Conservation (phyloP, 1,140 invertebrate species). For the Dendroctonus valens region DNA sequence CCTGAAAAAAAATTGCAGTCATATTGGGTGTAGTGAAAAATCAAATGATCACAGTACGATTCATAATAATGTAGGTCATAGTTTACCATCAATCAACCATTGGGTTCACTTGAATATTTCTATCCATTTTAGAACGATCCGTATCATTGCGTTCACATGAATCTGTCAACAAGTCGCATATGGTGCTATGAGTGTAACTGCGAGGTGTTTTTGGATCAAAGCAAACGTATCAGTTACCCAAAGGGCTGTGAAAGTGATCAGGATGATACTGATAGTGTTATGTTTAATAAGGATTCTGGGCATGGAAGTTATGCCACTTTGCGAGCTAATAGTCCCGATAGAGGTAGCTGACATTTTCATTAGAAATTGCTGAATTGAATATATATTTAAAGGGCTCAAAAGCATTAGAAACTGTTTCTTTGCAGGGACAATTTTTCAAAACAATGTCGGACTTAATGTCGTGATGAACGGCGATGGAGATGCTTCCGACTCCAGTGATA, state of each 20-base stretch:
- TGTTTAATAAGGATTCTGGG: slow-evolving; percentile 41
- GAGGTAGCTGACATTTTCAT: slow-evolving; percentile 18
- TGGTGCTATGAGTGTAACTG: slow-evolving; percentile 83
- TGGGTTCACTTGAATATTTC: background rate
- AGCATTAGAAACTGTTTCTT: background rate
- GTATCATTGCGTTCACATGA: slow-evolving; percentile 79
- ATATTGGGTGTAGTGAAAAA: slow-evolving; percentile 76
- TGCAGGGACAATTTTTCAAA: slow-evolving; percentile 38
- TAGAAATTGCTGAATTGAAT: background rate
- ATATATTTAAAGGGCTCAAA: slow-evolving; percentile 1
- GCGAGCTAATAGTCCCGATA: slow-evolving; percentile 39
- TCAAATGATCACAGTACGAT: slow-evolving; percentile 74
- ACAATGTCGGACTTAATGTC: slow-evolving; percentile 42
- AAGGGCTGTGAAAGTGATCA: slow-evolving; percentile 44
- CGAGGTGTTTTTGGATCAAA: slow-evolving; percentile 63
- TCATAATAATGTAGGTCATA: slow-evolving; percentile 65
- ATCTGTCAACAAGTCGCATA: slow-evolving; percentile 74
- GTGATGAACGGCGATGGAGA: slow-evolving; percentile 44
- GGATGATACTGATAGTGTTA: slow-evolving; percentile 45
- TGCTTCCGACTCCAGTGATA: slow-evolving; percentile 45
- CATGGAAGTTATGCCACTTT: slow-evolving; percentile 44
- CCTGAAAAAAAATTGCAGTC: slow-evolving; percentile 71
- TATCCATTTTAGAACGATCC: slow-evolving; percentile 56
- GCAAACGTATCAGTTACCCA: slow-evolving; percentile 41
- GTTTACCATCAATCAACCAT: background rate